Percentiles rank a stretch among this genome's conserved stretches.
Conservation (phyloP, 2,113 vertebrate genomes). For the Onychorhynchus coronatus region DNA sequence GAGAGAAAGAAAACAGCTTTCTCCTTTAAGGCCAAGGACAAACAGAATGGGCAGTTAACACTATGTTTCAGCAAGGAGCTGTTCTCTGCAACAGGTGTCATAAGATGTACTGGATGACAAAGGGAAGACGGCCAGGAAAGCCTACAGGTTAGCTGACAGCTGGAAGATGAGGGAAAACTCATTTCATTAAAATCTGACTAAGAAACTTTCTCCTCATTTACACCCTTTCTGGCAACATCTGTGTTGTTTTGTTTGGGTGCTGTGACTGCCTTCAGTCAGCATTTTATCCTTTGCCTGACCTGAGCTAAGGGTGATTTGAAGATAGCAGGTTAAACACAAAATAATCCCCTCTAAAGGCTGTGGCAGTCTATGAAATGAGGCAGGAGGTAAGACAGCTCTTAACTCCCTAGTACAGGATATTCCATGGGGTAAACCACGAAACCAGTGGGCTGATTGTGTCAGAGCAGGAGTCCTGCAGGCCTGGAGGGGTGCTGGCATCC, state of each 20-base stretch:
- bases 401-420: background rate
- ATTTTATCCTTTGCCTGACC: background rate
- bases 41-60: background rate
- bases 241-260: background rate
- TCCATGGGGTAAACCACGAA: background rate
- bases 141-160: background rate
- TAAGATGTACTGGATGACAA: background rate
- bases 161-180: background rate
- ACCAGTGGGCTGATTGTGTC: accelerated
- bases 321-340: conserved; percentile 29
- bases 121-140: background rate
- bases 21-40: background rate
- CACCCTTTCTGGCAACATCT: background rate
- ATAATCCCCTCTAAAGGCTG: conserved; percentile 19
- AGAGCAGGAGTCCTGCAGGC: background rate
- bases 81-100: background rate
- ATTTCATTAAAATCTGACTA: background rate
- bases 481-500: background rate
- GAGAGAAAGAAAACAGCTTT: background rate
- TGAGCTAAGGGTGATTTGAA: background rate
- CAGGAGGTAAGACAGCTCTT: background rate
- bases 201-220: background rate
- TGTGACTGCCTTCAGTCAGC: background rate
- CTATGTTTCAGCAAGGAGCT: background rate
- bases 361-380: background rate